Evolutionary conservation across 2,113 vertebrate genomes (phyloP).

Genomic region (Dicerorhinus sumatrensis): DNA sequence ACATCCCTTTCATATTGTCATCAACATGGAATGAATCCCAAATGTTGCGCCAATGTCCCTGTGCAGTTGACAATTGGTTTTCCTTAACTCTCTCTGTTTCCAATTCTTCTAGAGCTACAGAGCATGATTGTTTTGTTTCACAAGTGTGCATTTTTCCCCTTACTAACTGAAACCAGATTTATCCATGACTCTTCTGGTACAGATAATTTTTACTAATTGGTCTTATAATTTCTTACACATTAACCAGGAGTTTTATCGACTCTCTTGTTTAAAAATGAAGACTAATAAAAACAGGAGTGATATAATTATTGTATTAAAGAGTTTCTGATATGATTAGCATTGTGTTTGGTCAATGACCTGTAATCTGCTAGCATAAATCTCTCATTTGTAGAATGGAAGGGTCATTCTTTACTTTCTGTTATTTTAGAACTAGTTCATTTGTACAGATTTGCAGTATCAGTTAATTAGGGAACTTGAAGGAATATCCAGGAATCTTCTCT

Average conservation of each 20-base stretch:
- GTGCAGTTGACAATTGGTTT: neutral
- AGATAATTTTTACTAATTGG: neutral
- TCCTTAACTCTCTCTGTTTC: neutral
- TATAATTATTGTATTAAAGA: neutral
- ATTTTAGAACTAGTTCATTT: neutral
- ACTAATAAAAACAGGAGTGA: neutral
- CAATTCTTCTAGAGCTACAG: neutral
- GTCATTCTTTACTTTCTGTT: neutral
- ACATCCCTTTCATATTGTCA: neutral
- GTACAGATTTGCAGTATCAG: neutral
- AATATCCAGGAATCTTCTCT: neutral
- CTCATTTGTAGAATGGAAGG: neutral
- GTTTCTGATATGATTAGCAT: neutral
- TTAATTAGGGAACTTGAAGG: slow-evolving; percentile 6
- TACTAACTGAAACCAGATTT: neutral
- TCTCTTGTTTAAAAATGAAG: slow-evolving; percentile 24
- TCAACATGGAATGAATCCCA: neutral
- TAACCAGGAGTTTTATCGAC: neutral
- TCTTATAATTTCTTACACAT: neutral
- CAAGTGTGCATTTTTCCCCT: neutral
- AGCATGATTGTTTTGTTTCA: neutral
- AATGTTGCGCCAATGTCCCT: neutral
- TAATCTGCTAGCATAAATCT: neutral
- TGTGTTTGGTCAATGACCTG: neutral
- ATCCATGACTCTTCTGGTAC: neutral